Percentiles rank a stretch among this genome's conserved stretches.
Conservation (phyloP, 2,888 invertebrate species). For the Caenorhabditis sp. region DNA sequence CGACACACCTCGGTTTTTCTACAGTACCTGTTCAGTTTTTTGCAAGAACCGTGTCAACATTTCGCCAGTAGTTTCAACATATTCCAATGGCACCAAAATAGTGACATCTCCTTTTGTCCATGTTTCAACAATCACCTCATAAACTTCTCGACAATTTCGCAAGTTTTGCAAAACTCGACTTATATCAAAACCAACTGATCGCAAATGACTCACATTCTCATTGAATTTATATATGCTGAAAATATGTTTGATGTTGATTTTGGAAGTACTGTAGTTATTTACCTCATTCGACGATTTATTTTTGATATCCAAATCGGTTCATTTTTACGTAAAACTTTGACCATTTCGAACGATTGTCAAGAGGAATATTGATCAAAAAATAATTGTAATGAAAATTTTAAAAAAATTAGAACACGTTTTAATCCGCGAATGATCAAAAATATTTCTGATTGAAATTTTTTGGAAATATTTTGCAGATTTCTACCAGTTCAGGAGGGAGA, state of each 20-base stretch:
- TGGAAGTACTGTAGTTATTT: neutral
- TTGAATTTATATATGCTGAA: neutral
- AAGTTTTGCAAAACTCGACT: neutral
- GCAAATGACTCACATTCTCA: neutral
- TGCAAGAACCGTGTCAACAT: neutral
- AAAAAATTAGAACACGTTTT: no score
- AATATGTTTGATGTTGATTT: neutral
- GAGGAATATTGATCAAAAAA: no score
- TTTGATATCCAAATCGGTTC: neutral
- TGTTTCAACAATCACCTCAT: neutral
- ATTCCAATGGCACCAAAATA: neutral
- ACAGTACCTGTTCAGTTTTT: neutral
- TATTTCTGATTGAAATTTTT: no score
- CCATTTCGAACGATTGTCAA: neutral
- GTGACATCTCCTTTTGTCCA: neutral
- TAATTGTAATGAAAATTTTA: no score
- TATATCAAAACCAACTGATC: neutral
- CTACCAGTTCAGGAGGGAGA: no score
- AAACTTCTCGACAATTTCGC: neutral
- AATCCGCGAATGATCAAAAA: no score
- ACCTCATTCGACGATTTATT: neutral
- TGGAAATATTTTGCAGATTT: no score
- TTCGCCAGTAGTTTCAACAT: neutral
- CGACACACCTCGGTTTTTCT: no score
- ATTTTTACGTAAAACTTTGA: neutral